Percentiles rank a stretch among this genome's conserved stretches.
phyloP scores from a whole-genome alignment of 2,113 vertebrate genomes.

The Macquaria australasica region DNA sequence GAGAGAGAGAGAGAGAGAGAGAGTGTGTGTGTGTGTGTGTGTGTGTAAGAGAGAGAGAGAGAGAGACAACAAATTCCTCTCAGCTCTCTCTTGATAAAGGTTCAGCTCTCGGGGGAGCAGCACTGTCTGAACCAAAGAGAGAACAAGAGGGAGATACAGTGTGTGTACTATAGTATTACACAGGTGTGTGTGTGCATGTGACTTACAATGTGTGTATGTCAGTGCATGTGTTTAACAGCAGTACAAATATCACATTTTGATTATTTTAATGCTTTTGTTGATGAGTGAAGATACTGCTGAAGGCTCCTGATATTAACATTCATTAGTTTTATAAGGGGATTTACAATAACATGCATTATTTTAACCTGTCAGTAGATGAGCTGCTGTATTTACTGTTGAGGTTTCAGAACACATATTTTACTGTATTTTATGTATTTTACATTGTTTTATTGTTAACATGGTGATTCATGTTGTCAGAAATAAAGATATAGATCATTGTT shows the following conservation, averaged over 20 bases:
- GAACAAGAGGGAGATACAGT: constrained; percentile 22
- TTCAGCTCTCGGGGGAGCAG: constrained; percentile 24
- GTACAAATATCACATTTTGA: constrained; percentile 13
- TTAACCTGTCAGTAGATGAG: not conserved
- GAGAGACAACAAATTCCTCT: constrained; percentile 29
- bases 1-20: constrained; percentile 1
- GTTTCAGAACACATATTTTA: not conserved
- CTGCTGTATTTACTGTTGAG: not conserved
- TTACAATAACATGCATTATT: not conserved
- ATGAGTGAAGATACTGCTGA: not conserved
- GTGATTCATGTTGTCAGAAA: not conserved
- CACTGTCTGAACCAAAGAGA: constrained; percentile 2
- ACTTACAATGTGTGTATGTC: not conserved
- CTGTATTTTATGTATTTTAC: not conserved
- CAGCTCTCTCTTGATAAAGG: constrained; percentile 39
- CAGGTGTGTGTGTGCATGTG: constrained; percentile 29
- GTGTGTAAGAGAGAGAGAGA: not conserved
- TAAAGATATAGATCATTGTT: not conserved
- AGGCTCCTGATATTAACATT: not conserved
- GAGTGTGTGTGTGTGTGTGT: not conserved
- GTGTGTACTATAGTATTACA: constrained; percentile 18
- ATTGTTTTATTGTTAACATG: not conserved
- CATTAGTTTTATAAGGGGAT: not conserved
- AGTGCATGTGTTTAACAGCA: not conserved
- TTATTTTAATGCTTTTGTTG: constrained; percentile 11